Evolutionary conservation across 2,888 invertebrate species (phyloP).

Genomic region (Tetragonula carbonaria): DNA sequence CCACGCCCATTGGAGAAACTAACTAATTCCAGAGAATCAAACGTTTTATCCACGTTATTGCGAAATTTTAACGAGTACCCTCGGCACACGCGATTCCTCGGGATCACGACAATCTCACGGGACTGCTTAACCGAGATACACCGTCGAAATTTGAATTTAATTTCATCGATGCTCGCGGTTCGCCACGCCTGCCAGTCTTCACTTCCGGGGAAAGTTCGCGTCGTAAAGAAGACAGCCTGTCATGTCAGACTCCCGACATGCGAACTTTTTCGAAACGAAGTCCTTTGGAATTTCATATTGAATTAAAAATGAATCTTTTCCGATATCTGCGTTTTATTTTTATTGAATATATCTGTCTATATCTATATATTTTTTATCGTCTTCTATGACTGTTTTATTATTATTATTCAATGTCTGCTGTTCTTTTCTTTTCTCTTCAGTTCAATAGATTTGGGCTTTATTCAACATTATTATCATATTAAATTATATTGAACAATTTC

Average conservation of each 20-base stretch:
- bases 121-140: background rate
- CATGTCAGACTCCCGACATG: too few species aligned
- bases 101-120: slow-evolving; percentile 3
- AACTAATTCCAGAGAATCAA: slow-evolving; percentile 25
- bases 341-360: too few species aligned
- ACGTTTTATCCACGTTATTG: slow-evolving; percentile 18
- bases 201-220: background rate
- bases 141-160: slow-evolving; percentile 18
- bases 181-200: background rate
- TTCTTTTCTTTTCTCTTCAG: too few species aligned
- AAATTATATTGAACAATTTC: too few species aligned
- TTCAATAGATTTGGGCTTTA: too few species aligned
- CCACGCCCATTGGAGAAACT: background rate
- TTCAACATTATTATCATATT: too few species aligned
- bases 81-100: slow-evolving; percentile 21
- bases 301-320: background rate
- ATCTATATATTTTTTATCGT: too few species aligned
- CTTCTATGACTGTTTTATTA: too few species aligned
- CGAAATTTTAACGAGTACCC: slow-evolving; percentile 30
- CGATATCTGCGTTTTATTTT: too few species aligned
- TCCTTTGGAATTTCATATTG: background rate
- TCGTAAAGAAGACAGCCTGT: too few species aligned
- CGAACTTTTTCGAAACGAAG: background rate
- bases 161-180: too few species aligned
- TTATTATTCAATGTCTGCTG: too few species aligned